Base-by-base conservation (phyloP, 2,113 vertebrate genomes). In the Nibea coibor region DNA sequence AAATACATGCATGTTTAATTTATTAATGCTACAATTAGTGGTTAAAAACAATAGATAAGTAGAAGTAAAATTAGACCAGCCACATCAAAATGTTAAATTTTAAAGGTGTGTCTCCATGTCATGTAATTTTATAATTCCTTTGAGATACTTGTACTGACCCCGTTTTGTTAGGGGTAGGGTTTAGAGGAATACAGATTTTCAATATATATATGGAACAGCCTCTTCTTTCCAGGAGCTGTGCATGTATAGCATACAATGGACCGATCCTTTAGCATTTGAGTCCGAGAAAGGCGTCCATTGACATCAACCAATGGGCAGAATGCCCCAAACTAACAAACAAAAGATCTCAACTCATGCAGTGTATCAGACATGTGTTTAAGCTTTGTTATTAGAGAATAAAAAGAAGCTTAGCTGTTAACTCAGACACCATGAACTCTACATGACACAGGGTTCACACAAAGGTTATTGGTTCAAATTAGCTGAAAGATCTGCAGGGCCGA, bases 401-500 rank as follows among this genome's bases (percentile, higher is more conserved):
- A 90, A 87, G 82, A 85, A 83, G 75, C 89, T 93, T 92, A 87
- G 75, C 83, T 79, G 75, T 81, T 80, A 82, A 91, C 78, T 81
- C 89, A 89, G 86, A 90, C 88, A 72, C 43, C 22, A 19, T 92
- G 91, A 92, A 91, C 91, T 90, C 88, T 82, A 72, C 85, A 64
- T 90, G 92, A 93, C 89, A 86, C 81, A 1, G 72, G 58, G 92
- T 89, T 91, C 92, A 89, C 26, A 1, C 50, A 66, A 67, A 87
- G 92, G 91, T 88, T 86, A 88, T 77, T 71, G 51, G 84, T 87
- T 88, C 71, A 91, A 92, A 91, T 86, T 77, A 84, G 86, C 84
- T 75, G 57, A 83, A 83, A 78, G 19, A 87, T 80, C 67, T 80
- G 19, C 22, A 71, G 66, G 69, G 39, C 28, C 15, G 9, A 74